Conservation (phyloP, 2,113 vertebrate species). For the Leptobrachium leishanense region DNA sequence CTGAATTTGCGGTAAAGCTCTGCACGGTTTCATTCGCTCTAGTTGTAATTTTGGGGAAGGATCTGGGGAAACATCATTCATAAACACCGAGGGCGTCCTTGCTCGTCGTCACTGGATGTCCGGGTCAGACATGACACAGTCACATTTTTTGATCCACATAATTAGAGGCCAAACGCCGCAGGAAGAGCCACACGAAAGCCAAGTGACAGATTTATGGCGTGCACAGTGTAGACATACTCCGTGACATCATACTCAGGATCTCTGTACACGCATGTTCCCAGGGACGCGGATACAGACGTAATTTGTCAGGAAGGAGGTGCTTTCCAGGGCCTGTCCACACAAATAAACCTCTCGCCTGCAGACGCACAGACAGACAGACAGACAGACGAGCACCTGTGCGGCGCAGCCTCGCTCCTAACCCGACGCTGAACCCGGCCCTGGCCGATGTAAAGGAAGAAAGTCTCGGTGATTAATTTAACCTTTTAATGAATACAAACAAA, state of each 20-base stretch:
- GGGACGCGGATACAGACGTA: constrained; percentile 55
- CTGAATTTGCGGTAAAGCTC: no score
- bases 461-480: constrained; percentile 69
- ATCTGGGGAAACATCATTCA: no score
- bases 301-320: constrained; percentile 59
- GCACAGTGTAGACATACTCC: not conserved
- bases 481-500: constrained; percentile 77
- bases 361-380: constrained; percentile 47
- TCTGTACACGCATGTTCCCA: constrained; percentile 27
- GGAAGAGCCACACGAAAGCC: not conserved
- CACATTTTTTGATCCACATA: no score
- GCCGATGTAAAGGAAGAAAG: constrained; percentile 55
- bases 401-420: constrained; percentile 39
- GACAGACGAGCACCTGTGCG: constrained; percentile 61
- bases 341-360: constrained; percentile 66
- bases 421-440: constrained; percentile 46
- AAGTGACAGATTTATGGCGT: constrained; percentile 18
- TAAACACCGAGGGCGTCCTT: no score
- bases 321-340: constrained; percentile 60
- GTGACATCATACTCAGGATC: constrained; percentile 16
- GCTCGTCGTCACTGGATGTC: no score
- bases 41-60: no score
- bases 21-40: no score
- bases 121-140: no score
- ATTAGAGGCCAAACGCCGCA: not conserved